phyloP scores from a whole-genome alignment of 2,113 vertebrate genomes.

The Zosterops borbonicus region DNA sequence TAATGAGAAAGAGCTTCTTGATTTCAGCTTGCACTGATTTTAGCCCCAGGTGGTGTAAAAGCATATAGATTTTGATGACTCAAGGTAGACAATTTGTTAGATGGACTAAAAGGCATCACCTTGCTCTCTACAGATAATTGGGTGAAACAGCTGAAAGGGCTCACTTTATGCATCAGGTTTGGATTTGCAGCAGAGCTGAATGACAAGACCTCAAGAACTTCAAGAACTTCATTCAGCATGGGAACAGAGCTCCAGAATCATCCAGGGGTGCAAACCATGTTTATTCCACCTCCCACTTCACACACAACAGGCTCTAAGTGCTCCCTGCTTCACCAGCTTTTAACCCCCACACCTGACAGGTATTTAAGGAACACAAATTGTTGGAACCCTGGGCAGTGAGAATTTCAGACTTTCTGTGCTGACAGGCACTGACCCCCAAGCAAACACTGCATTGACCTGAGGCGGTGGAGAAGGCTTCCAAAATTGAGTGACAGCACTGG shows the following conservation, averaged over 20 bases:
- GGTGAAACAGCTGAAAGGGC: neutral
- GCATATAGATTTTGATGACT: neutral
- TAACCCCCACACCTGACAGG: neutral
- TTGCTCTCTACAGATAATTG: neutral
- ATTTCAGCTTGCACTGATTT: neutral
- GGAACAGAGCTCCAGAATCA: neutral
- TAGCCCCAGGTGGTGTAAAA: neutral
- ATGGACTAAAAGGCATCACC: neutral
- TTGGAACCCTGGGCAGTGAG: too few relatives aligned
- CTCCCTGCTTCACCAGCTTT: neutral
- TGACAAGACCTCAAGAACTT: neutral
- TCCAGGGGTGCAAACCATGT: accelerated
- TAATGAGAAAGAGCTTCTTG: neutral
- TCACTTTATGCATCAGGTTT: neutral
- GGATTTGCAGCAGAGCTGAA: neutral
- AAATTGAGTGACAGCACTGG: too few relatives aligned
- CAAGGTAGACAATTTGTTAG: neutral
- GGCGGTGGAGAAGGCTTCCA: too few relatives aligned
- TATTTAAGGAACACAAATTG: neutral
- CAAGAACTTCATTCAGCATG: neutral
- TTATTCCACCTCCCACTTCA: neutral
- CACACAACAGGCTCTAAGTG: neutral
- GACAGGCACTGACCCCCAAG: too few relatives aligned
- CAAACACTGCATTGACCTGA: too few relatives aligned
- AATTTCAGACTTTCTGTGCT: too few relatives aligned